Evolutionary conservation across 2,888 invertebrate genomes (phyloP).

Genomic region (Dysmachus trigonus): DNA sequence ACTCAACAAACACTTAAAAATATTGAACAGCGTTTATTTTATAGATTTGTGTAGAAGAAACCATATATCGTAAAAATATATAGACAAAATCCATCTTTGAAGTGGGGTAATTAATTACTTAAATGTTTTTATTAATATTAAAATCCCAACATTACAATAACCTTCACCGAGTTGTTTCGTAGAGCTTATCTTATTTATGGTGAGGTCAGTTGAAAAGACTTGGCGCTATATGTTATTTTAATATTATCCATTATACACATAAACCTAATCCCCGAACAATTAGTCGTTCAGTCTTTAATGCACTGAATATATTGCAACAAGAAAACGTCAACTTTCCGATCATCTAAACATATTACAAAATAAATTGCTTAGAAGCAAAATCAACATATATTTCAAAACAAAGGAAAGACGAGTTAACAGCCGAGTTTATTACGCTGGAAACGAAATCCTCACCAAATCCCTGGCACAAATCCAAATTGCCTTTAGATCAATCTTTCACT

Average conservation of each 20-base stretch:
- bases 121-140: background rate
- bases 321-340: background rate
- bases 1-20: too few species aligned
- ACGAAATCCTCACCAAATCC: background rate
- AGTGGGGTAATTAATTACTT: background rate
- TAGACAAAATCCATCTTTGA: background rate
- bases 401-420: background rate
- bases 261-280: background rate
- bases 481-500: conserved; percentile 21
- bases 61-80: background rate
- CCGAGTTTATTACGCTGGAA: background rate
- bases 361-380: background rate
- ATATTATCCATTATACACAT: background rate
- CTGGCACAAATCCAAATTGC: conserved; percentile 17
- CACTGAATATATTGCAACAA: background rate
- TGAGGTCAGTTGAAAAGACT: background rate
- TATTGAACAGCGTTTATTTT: too few species aligned
- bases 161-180: background rate
- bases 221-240: background rate
- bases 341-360: background rate
- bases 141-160: background rate
- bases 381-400: background rate
- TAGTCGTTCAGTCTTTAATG: background rate
- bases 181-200: background rate
- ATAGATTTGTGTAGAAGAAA: too few species aligned